Evolutionary conservation across 2,888 invertebrate genomes (phyloP).

Genomic region (Eupithecia exiguata): DNA sequence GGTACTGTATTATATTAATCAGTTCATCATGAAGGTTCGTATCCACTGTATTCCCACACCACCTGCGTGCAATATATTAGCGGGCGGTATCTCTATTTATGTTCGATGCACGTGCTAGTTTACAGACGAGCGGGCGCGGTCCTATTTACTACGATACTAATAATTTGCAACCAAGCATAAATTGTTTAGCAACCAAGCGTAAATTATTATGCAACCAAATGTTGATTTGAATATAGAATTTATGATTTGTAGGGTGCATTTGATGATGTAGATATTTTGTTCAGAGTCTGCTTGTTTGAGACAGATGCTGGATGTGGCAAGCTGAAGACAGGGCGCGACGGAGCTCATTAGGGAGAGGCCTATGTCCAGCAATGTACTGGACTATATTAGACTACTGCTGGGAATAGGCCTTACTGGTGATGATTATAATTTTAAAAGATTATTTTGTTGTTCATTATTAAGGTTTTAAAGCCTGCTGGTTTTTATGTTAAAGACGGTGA

Average conservation of each 20-base stretch:
- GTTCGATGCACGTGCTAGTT: conserved; percentile 55
- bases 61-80: conserved; percentile 55
- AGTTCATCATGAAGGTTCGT: background rate
- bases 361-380: background rate
- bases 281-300: background rate
- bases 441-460: background rate
- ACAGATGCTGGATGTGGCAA: background rate
- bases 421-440: background rate
- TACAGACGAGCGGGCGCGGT: conserved; percentile 15
- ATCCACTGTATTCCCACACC: conserved; percentile 36
- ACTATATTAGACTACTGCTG: no score
- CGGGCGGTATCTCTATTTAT: conserved; percentile 58
- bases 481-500: background rate
- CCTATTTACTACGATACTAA: conserved; percentile 12
- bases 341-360: background rate
- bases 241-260: background rate
- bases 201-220: background rate
- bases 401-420: no score
- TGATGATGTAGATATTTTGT: background rate
- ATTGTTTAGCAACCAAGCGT: background rate
- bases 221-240: conserved; percentile 7
- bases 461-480: background rate
- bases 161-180: conserved; percentile 8
- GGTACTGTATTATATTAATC: no score
- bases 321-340: background rate